Conservation (phyloP, 2,113 vertebrate species). For the Dicrurus megarhynchus region DNA sequence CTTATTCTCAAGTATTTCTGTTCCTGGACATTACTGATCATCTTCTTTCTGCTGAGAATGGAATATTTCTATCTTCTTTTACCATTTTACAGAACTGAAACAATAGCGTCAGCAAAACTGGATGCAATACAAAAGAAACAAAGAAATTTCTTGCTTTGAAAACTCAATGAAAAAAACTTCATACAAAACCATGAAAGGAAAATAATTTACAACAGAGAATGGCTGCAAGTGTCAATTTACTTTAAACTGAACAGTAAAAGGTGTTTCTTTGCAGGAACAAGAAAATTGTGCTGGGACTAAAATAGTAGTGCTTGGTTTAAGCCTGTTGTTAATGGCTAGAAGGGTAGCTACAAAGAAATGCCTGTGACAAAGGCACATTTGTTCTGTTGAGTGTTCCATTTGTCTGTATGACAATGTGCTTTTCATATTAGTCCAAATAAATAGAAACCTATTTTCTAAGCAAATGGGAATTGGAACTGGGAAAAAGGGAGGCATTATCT, state of each 20-base stretch:
- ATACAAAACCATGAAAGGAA: not conserved
- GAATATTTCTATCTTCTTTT: not conserved
- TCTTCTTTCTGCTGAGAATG: not conserved
- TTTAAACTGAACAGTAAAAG: slow-evolving; percentile 24
- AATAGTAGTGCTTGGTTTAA: slow-evolving; percentile 39
- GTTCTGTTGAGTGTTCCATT: not conserved
- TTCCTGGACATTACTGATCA: not conserved
- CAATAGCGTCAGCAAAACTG: not conserved
- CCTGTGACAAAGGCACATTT: slow-evolving; percentile 27
- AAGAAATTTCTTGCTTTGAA: not conserved
- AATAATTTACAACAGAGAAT: not conserved
- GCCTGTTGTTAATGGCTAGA: not conserved
- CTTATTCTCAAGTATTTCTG: not conserved
- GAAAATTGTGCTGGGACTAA: slow-evolving; percentile 39
- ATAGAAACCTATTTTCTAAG: slow-evolving; percentile 45
- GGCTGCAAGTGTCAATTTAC: slow-evolving; percentile 9
- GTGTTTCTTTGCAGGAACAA: slow-evolving; percentile 42
- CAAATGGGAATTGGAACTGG: slow-evolving; percentile 22
- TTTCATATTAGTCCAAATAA: slow-evolving; percentile 46
- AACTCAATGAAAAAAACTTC: not conserved
- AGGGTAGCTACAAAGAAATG: not conserved
- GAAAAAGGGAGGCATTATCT: not conserved
- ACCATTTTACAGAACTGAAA: not conserved
- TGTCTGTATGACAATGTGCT: not conserved
- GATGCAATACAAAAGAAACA: not conserved